Base-by-base conservation (phyloP, 2,113 vertebrate genomes). In the Syrrhaptes paradoxus region DNA sequence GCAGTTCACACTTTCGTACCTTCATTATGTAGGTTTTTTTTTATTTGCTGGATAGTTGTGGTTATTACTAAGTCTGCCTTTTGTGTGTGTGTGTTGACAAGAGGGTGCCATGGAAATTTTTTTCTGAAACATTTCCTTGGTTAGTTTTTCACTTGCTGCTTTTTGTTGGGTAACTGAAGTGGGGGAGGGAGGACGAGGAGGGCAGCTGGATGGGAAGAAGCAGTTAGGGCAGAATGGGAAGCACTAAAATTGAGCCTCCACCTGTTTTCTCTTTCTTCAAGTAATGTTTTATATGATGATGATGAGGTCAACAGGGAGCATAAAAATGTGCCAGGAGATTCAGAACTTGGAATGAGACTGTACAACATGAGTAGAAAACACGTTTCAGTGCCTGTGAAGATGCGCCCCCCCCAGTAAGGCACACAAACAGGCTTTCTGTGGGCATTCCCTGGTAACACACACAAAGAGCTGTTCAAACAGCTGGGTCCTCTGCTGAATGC, bases 391-490 rank as follows among this genome's bases (percentile, higher is more conserved):
- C n/a, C 45, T 68, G 76, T 58, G 93, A 57, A 94, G 78, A 34
- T 72, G 36, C 72, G 75, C 87, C 45, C 74, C 85, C n/a, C 88
- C 80, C 91, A 49, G 73, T 36, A 94, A 68, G 83, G 54, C 70
- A 38, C 79, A 95, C 87, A 94, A 90, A 83, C 55, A 78, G 43
- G 87, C 91, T 97, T 82, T 96, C 87, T 92, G 90, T 95, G 93
- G 92, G 62, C 93, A 94, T 94, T 94, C 96, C 89, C 73, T 91
- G 84, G 90, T 90, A 85, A 96, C 90, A 41, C 48, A 0, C 96
- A 96, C 93, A 96, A 97, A 94, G 93, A 79, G 81, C 89, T 89
- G 75, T 79, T 96, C 75, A 62, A 92, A 86, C 97, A 97, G 93
- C 86, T 96, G 95, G 94, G 95, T 59, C 70, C 77, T 79, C 66